Percentiles rank a stretch among this genome's conserved stretches.
Conservation (phyloP, 2,797 vertebrate species). For the Sebastes nivosus region DNA sequence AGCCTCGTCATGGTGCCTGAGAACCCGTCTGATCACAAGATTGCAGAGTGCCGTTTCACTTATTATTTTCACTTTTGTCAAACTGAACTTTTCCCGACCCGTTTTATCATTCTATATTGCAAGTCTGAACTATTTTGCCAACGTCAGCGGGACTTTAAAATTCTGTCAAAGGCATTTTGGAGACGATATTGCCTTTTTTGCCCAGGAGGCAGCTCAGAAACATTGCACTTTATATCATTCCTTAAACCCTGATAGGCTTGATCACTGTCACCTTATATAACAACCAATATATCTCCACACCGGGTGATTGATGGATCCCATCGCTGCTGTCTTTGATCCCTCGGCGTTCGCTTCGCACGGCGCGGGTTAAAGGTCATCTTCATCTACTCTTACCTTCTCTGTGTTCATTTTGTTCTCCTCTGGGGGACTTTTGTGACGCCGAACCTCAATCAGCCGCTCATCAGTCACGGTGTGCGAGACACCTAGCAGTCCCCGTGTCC, state of each 20-base stretch:
- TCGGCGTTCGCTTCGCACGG: constrained; percentile 1
- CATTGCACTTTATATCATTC: constrained; percentile 25
- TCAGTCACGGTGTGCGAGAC: constrained; percentile 42
- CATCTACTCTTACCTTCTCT: background rate
- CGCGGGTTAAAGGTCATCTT: constrained; percentile 47
- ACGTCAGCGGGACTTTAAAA: constrained; percentile 7
- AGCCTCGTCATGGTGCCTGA: background rate
- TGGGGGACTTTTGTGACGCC: background rate
- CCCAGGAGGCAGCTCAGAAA: constrained; percentile 20
- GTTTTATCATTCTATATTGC: background rate
- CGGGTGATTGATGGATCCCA: constrained; percentile 58
- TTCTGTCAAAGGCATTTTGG: background rate
- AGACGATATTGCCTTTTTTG: constrained; percentile 12
- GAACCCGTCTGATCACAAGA: background rate
- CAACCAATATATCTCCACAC: constrained; percentile 29
- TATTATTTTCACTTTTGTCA: background rate
- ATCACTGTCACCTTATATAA: constrained; percentile 49
- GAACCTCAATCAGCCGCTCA: constrained; percentile 33
- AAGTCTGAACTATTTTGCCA: background rate
- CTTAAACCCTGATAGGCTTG: constrained; percentile 34
- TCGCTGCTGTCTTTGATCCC: constrained; percentile 33
- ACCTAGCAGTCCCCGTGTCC: constrained; percentile 24
- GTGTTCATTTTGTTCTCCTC: background rate
- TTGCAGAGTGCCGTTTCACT: background rate
- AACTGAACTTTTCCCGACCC: background rate